Percentiles rank a stretch among this genome's conserved stretches.
These are phyloP conservation scores for Hanleya hanleyi DNA, from an alignment of 2,888 invertebrate genomes.

Conservation along the genomic window DNA sequence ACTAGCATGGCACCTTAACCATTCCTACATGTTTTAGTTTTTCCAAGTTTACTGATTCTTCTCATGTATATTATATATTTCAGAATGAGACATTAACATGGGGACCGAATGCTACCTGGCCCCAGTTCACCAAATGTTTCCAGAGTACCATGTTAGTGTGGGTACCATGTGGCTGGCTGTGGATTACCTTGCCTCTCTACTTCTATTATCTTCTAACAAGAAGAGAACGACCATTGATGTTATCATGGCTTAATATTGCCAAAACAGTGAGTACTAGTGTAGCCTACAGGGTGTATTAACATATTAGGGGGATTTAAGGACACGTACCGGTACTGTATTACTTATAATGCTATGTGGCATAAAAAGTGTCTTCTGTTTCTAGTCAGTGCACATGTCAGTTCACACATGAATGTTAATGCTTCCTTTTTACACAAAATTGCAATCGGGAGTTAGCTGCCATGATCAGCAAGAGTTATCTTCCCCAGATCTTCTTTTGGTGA, in stretches of 20 bases:
- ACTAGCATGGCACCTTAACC: no score
- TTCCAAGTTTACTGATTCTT: neutral
- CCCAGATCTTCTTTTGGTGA: no score
- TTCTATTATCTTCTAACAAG: constrained; percentile 41
- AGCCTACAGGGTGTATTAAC: no score
- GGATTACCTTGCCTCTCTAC: constrained; percentile 81
- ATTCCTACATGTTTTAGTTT: no score
- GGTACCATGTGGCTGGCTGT: constrained; percentile 89
- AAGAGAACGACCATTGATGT: constrained; percentile 38
- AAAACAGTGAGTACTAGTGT: constrained; percentile 62
- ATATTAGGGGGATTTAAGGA: neutral
- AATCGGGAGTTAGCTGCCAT: no score
- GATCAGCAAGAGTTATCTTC: no score
- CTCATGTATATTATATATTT: neutral
- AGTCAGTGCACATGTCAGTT: no score
- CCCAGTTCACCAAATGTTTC: constrained; percentile 92
- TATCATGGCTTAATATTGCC: constrained; percentile 53
- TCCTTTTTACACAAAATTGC: no score
- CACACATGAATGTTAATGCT: no score
- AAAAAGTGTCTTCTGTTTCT: neutral
- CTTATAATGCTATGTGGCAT: neutral
- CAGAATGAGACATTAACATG: constrained; percentile 17
- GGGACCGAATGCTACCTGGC: constrained; percentile 38
- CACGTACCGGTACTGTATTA: neutral
- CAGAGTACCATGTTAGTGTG: constrained; percentile 92